phyloP scores from a whole-genome alignment of 2,113 vertebrate genomes.

The Puma concolor region DNA sequence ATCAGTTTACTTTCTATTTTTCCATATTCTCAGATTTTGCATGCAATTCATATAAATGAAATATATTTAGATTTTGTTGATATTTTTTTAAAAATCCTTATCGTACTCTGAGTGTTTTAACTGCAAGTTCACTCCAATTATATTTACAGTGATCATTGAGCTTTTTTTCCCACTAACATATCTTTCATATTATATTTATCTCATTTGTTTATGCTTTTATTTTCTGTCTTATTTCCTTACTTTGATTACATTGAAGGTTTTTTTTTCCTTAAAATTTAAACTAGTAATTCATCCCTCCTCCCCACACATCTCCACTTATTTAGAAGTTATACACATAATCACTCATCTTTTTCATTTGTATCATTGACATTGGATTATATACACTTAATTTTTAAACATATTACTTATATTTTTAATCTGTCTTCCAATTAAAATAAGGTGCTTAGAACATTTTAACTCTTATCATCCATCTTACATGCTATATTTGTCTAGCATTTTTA shows the following conservation, averaged over 20 bases:
- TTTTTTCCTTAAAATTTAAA: background rate
- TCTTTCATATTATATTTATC: background rate
- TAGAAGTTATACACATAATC: background rate
- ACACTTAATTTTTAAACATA: background rate
- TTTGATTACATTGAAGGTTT: background rate
- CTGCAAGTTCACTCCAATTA: background rate
- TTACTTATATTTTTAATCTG: background rate
- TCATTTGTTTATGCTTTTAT: background rate
- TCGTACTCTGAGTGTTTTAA: background rate
- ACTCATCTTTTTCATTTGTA: background rate
- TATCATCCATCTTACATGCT: background rate
- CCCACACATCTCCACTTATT: background rate
- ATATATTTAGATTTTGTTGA: background rate
- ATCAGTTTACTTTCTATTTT: background rate
- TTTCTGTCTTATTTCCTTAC: background rate
- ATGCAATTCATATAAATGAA: background rate
- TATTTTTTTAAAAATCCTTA: background rate
- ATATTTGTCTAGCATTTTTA: background rate
- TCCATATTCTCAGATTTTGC: background rate
- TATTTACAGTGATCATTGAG: background rate
- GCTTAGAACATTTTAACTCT: background rate
- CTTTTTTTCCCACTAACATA: background rate
- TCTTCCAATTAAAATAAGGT: background rate
- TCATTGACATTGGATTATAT: background rate
- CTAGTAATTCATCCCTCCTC: background rate